These are phyloP conservation scores for Nomada hirtipes DNA, from an alignment of 2,888 invertebrate genomes.

Conservation along the genomic window DNA sequence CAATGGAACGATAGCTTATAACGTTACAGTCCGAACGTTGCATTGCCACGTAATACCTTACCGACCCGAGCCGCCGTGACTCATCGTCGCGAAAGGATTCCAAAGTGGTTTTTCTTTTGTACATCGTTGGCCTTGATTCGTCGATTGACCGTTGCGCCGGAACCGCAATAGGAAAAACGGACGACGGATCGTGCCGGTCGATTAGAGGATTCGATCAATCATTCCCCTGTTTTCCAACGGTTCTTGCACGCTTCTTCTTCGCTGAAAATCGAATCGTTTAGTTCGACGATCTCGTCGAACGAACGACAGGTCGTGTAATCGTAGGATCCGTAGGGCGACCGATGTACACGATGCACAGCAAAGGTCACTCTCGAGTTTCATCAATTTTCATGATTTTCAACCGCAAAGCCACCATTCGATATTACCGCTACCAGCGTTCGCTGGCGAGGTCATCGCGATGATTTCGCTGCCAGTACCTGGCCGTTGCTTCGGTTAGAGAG, in stretches of 20 bases:
- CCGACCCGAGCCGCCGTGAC: slow-evolving; percentile 27
- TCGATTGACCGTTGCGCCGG: slow-evolving; percentile 1
- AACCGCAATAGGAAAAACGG: background rate
- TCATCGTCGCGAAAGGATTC: slow-evolving; percentile 56
- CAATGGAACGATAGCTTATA: slow-evolving; percentile 29
- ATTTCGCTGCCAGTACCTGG: slow-evolving; percentile 50
- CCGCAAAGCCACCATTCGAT: slow-evolving; percentile 3
- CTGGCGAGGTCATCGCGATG: slow-evolving; percentile 51
- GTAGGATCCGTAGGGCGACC: background rate
- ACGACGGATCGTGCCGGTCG: background rate
- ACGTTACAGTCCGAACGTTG: slow-evolving; percentile 42
- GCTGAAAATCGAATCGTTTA: background rate
- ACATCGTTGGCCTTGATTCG: slow-evolving; percentile 30
- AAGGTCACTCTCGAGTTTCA: no score
- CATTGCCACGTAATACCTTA: slow-evolving; percentile 27
- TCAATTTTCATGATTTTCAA: slow-evolving; percentile 40
- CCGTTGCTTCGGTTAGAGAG: slow-evolving; percentile 16
- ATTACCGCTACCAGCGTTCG: background rate
- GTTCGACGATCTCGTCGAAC: slow-evolving; percentile 32
- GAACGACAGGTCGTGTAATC: slow-evolving; percentile 39
- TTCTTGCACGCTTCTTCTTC: background rate
- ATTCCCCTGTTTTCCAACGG: slow-evolving; percentile 2
- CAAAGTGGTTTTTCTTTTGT: slow-evolving; percentile 25
- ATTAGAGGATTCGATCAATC: slow-evolving; percentile 35
- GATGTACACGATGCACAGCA: no score